These are phyloP conservation scores for Paragorgia papillata DNA, from an alignment of 92 coral and sea anemone species.

Conservation along the genomic window DNA sequence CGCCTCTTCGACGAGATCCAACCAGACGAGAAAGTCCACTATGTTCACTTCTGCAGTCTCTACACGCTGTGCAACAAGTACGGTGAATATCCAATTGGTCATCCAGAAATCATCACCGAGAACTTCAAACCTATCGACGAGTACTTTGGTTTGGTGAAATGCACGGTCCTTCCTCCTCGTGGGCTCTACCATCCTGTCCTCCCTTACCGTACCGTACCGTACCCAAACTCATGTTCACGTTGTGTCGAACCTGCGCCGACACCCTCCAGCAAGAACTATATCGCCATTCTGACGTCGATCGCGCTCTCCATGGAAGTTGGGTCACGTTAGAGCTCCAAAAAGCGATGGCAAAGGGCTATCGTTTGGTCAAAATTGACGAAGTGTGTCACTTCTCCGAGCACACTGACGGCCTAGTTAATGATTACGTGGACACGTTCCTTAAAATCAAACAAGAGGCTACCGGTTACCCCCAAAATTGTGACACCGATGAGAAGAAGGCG, in stretches of 20 bases:
- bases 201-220: slow-evolving; percentile 44
- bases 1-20: slow-evolving; percentile 15
- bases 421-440: slow-evolving; percentile 56
- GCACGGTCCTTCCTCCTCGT: slow-evolving; percentile 40
- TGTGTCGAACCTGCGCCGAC: slow-evolving; percentile 63
- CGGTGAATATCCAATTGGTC: slow-evolving; percentile 9
- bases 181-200: slow-evolving; percentile 13
- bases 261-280: slow-evolving; percentile 43
- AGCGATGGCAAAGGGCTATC: slow-evolving; percentile 53
- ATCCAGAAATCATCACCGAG: slow-evolving; percentile 41
- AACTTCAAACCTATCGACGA: background rate
- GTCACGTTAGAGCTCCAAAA: slow-evolving; percentile 48
- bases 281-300: slow-evolving; percentile 41
- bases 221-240: slow-evolving; percentile 52
- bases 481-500: slow-evolving; percentile 44
- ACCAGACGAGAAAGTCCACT: slow-evolving; percentile 33
- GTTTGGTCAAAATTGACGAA: slow-evolving; percentile 17
- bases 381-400: slow-evolving; percentile 57
- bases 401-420: slow-evolving; percentile 38
- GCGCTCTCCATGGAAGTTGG: slow-evolving; percentile 59
- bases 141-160: slow-evolving; percentile 48
- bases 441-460: slow-evolving; percentile 62
- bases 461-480: slow-evolving; percentile 51
- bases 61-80: slow-evolving; percentile 36
- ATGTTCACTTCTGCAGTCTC: slow-evolving; percentile 37